Base-by-base conservation (phyloP, 2,888 invertebrate genomes). In the Drosophila phalerata region DNA sequence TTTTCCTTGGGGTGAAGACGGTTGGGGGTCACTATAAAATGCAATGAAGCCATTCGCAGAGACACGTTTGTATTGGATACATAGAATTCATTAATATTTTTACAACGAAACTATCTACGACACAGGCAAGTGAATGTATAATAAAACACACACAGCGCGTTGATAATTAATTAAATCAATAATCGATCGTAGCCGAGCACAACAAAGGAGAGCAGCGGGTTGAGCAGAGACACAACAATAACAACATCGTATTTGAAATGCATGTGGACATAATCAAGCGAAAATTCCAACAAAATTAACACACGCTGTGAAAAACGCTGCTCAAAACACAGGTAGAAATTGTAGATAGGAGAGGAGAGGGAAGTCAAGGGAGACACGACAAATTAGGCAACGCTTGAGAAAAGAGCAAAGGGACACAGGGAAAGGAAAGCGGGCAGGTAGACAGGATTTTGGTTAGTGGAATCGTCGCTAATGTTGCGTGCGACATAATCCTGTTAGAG, bases 101-200 rank as follows among this genome's bases (percentile, higher is more conserved):
- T 53, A 45, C 42, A 13, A 40, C 42, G 48, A 60, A 40, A 25
- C 55, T n/a, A 22, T 25, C 40, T n/a, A 30, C 30, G 52, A 25
- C 11, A 52, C 13, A 25, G 37, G 32, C 38, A 25, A 56, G 43
- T 57, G 49, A 68, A 55, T 38, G 68, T 34, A 19, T 48, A 55
- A 55, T 9, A 56, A 53, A 67, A 68, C 69, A 69, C 85, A 82
- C 80, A 85, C 82, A 70, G 82, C 67, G 85, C 88, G 85, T 87
- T 71, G 70, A 87, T 86, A 86, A 89, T 86, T 86, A 86, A 86
- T 86, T 85, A 82, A 85, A 89, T 85, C 85, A 89, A 89, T 89
- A 89, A 85, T 82, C 87, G 79, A 77, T 74, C 73, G 69, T 69
- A 68, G 69, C 65, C 60, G 63, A 70, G 57, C 57, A 68, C 53